Evolutionary conservation across 2,113 vertebrate genomes (phyloP), one percentile per base, ranked within the genome.

Genomic region (Asarcornis scutulata): DNA sequence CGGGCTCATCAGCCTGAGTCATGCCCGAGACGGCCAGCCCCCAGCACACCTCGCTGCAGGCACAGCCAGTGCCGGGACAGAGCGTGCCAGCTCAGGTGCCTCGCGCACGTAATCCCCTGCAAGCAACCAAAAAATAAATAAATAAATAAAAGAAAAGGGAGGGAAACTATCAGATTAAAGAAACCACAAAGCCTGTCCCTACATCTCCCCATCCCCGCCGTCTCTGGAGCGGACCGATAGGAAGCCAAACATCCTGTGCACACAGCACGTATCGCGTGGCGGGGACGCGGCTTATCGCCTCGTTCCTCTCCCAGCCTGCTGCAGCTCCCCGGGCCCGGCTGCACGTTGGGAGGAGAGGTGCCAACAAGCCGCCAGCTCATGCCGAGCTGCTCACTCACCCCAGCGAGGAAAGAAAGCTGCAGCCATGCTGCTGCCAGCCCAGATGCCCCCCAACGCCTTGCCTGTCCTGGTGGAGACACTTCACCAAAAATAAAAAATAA

Each of bases 171-270:
- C 81, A 73, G 67, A 87, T 78, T 63, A 95, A 88, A 78, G 73
- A 91, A 76, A 93, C 42, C 62, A n/a, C 80, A 87, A n/a, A 87
- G 58, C 59, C 55, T 68, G 40, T 50, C 74, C 69, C 64, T 52
- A 44, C 27, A 0, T 42, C 32, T 82, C 67, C 52, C 88, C 80
- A n/a, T 44, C 13, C 67, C 56, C 21, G 2, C 25, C 46, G 22
- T 52, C 46, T 84, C 66, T 53, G 59, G 34, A 69, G 0, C 0
- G 53, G 31, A 67, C n/a, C 5, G 0, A 87, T 87, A 87, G 58
- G 84, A 94, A 96, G 67, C 60, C 93, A 94, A 93, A 94, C 85
- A 93, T 90, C 89, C 85, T 78, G 93, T 71, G 78, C 68, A 83
- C 59, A 69, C 59, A 60, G 1, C 26, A 42, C 4, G 1, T 56